phyloP scores from a whole-genome alignment of 2,888 invertebrate genomes.

The Orthosia cruda region DNA sequence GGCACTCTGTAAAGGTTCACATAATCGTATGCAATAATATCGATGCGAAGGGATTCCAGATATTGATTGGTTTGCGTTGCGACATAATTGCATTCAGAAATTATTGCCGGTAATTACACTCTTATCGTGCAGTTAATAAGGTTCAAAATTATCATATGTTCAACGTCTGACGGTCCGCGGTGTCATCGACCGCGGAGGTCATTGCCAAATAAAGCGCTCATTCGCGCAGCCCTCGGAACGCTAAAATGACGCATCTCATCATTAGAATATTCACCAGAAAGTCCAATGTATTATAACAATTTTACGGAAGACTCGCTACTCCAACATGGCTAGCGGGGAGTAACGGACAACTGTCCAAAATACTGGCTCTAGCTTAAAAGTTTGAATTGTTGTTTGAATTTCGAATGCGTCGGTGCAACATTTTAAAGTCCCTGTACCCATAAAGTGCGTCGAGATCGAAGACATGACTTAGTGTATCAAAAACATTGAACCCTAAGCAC shows the following conservation, averaged over 20 bases:
- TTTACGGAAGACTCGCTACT: constrained; percentile 67
- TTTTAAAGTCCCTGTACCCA: constrained; percentile 83
- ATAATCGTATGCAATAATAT: constrained; percentile 58
- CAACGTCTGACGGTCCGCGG: constrained; percentile 54
- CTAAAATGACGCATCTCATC: constrained; percentile 82
- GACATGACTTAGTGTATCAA: constrained; percentile 88
- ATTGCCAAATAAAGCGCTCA: constrained; percentile 89
- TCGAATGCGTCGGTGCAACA: constrained; percentile 72
- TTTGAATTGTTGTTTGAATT: constrained; percentile 35
- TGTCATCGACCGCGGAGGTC: constrained; percentile 88
- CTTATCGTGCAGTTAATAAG: constrained; percentile 63
- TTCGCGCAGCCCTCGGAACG: constrained; percentile 81
- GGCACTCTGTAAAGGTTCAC: constrained; percentile 42
- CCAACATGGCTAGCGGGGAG: constrained; percentile 51
- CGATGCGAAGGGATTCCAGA: constrained; percentile 44
- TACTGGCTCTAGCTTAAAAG: constrained; percentile 16
- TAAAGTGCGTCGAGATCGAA: constrained; percentile 84
- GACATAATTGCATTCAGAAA: constrained; percentile 49
- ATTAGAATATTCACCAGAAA: constrained; percentile 63
- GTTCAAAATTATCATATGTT: constrained; percentile 58
- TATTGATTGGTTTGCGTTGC: constrained; percentile 65
- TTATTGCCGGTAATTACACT: constrained; percentile 39
- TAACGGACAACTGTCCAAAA: constrained; percentile 60
- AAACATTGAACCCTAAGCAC: constrained; percentile 82
- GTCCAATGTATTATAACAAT: constrained; percentile 63